Evolutionary conservation across 2,888 invertebrate genomes (phyloP).

Genomic region (Lycophotia porphyrea): DNA sequence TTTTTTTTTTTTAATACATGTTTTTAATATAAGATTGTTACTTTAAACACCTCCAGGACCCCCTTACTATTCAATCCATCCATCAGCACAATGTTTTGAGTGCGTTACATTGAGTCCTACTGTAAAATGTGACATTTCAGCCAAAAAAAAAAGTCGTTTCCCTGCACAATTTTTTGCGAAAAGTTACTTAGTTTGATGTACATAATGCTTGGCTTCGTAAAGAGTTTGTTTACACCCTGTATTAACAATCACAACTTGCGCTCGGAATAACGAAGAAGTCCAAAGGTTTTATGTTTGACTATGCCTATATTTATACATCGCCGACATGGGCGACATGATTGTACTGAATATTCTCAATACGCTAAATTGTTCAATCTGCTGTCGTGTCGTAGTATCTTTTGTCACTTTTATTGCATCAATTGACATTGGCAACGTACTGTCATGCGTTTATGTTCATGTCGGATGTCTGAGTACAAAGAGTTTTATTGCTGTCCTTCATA

Average conservation of each 20-base stretch:
- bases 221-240: too few species aligned
- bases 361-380: conserved; percentile 42
- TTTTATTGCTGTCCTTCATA: not conserved
- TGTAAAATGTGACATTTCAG: too few species aligned
- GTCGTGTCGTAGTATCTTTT: conserved; percentile 26
- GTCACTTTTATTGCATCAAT: conserved; percentile 51
- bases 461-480: conserved; percentile 6
- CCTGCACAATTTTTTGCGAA: too few species aligned
- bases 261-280: not conserved
- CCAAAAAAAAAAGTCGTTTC: too few species aligned
- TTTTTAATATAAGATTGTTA: too few species aligned
- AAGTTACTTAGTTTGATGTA: too few species aligned
- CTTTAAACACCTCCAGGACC: too few species aligned
- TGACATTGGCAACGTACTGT: conserved; percentile 53
- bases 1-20: too few species aligned
- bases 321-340: not conserved
- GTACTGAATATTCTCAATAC: conserved; percentile 30
- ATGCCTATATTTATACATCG: conserved; percentile 6
- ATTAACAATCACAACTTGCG: not conserved
- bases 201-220: too few species aligned
- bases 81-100: too few species aligned
- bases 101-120: too few species aligned
- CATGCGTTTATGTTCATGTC: not conserved
- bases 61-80: too few species aligned
- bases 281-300: not conserved